Evolutionary conservation across 2,113 vertebrate genomes (phyloP).

Genomic region (Andinoacara biseriatus): DNA sequence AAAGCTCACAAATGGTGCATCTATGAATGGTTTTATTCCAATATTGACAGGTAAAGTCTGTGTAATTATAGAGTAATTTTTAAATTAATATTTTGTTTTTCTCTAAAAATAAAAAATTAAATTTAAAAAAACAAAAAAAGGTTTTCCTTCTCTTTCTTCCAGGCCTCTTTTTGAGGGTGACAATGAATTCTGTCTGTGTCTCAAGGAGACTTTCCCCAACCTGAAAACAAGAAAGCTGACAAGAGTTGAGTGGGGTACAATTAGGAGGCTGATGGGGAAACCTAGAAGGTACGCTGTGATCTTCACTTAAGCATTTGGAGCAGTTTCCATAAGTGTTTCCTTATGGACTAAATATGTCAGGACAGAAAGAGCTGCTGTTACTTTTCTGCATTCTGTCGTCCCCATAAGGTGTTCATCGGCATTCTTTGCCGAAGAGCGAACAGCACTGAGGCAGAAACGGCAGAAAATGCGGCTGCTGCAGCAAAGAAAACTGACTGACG

Average conservation of each 20-base stretch:
- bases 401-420: constrained; percentile 92
- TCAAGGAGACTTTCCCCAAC: constrained; percentile 98
- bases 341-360: not conserved
- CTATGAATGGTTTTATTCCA: constrained; percentile 99
- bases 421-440: constrained; percentile 96
- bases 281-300: constrained; percentile 87
- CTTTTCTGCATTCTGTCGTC: not conserved
- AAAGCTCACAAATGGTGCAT: constrained; percentile 99
- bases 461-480: constrained; percentile 97
- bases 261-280: constrained; percentile 97
- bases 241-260: constrained; percentile 97
- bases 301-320: not conserved
- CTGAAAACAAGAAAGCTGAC: constrained; percentile 97
- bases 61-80: too few relatives aligned
- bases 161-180: constrained; percentile 98
- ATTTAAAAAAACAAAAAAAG: too few relatives aligned
- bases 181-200: constrained; percentile 98
- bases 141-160: constrained; percentile 48
- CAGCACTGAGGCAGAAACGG: constrained; percentile 92
- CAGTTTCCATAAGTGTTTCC: not conserved
- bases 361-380: not conserved
- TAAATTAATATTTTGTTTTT: not conserved
- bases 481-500: constrained; percentile 93
- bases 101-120: not conserved
- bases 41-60: constrained; percentile 92